Percentiles rank a stretch among this genome's conserved stretches.
Evolutionary conservation across 2,797 vertebrate species (phyloP).

Genomic region (Enteromius radiatus): DNA sequence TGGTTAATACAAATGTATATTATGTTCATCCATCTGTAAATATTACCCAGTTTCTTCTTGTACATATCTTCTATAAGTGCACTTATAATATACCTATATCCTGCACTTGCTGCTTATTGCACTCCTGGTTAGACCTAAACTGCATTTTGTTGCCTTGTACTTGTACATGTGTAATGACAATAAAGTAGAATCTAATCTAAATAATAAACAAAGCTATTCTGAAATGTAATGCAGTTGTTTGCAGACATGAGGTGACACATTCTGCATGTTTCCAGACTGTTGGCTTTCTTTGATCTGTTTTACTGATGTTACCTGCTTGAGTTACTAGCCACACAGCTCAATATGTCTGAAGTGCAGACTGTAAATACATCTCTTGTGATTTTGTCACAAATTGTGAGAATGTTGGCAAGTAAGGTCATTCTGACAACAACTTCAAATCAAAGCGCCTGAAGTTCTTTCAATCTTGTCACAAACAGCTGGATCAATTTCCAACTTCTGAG

Average conservation of each 20-base stretch:
- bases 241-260: not conserved
- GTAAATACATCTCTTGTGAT: conserved; percentile 8
- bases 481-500: conserved; percentile 21
- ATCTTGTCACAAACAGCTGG: conserved; percentile 5
- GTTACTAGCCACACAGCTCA: conserved; percentile 14
- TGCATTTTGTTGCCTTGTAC: too few relatives aligned
- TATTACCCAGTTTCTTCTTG: too few relatives aligned
- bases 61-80: too few relatives aligned
- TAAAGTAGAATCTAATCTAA: too few relatives aligned
- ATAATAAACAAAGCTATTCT: too few relatives aligned
- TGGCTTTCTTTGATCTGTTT: conserved; percentile 9
- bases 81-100: too few relatives aligned
- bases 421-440: conserved; percentile 10
- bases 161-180: too few relatives aligned
- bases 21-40: too few relatives aligned
- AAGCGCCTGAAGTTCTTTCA: not conserved
- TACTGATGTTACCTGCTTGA: not conserved
- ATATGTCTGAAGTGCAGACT: not conserved
- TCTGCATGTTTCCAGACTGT: not conserved
- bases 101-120: too few relatives aligned
- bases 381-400: not conserved
- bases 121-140: too few relatives aligned
- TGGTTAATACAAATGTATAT: too few relatives aligned
- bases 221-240: not conserved
- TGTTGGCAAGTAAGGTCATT: not conserved